Evolutionary conservation across 2,113 vertebrate genomes (phyloP).

Genomic region (Triplophysa dalaica): DNA sequence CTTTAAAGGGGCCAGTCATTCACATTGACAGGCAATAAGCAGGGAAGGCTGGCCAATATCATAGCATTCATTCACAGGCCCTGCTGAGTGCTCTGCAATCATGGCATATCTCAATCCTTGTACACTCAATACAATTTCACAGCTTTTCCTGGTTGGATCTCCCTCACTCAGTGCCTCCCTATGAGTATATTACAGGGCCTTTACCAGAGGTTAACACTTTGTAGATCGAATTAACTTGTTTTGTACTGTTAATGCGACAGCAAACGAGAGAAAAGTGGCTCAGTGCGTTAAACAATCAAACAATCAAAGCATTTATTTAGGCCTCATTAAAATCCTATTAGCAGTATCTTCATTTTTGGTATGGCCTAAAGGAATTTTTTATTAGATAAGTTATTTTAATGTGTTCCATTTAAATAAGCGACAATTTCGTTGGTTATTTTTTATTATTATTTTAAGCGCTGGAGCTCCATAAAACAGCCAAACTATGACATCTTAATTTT

Average conservation of each 20-base stretch:
- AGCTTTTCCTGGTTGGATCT: constrained; percentile 38
- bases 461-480: too few species aligned
- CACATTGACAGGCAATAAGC: constrained; percentile 49
- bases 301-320: constrained; percentile 14
- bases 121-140: constrained; percentile 44
- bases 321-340: constrained; percentile 11
- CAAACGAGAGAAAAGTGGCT: too few species aligned
- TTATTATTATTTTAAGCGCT: too few species aligned
- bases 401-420: neutral
- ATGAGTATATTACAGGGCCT: neutral
- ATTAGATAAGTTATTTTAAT: too few species aligned
- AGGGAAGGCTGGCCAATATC: constrained; percentile 54
- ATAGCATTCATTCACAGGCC: constrained; percentile 20
- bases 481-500: too few species aligned
- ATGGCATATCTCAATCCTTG: constrained; percentile 31
- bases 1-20: constrained; percentile 55
- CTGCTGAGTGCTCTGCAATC: constrained; percentile 52
- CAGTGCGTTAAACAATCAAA: neutral
- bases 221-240: constrained; percentile 10
- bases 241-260: neutral
- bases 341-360: neutral
- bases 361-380: too few species aligned
- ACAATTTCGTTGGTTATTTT: neutral
- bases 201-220: neutral
- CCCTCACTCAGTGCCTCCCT: constrained; percentile 5